Percentiles rank a stretch among this genome's conserved stretches.
phyloP scores from a whole-genome alignment of 2,113 vertebrate species.

The Polypterus bichir region DNA sequence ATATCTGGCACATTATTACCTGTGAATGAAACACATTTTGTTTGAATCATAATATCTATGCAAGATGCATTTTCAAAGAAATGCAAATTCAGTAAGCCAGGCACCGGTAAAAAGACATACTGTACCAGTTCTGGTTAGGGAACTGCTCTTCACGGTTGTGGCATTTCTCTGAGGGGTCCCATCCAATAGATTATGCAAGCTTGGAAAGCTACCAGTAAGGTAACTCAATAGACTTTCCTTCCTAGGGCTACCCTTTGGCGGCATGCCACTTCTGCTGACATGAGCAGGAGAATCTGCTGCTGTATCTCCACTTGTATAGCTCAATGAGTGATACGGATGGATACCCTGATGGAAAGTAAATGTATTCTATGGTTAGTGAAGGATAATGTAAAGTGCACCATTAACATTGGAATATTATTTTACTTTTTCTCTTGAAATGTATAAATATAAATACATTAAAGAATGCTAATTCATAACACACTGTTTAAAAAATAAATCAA shows the following conservation, averaged over 20 bases:
- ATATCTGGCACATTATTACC: slow-evolving; percentile 73
- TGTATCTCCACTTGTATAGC: slow-evolving; percentile 92
- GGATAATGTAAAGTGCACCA: too few species aligned
- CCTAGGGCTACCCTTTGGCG: slow-evolving; percentile 78
- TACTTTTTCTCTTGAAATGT: too few species aligned
- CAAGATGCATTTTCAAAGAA: neutral
- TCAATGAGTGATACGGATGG: slow-evolving; percentile 92
- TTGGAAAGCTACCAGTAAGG: slow-evolving; percentile 89
- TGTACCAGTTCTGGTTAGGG: slow-evolving; percentile 80
- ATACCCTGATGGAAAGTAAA: slow-evolving; percentile 54
- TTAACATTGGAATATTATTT: neutral
- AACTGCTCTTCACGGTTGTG: slow-evolving; percentile 68
- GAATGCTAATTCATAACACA: too few species aligned
- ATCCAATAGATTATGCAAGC: slow-evolving; percentile 88
- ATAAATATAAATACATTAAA: too few species aligned
- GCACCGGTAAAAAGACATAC: neutral
- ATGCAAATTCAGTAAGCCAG: neutral
- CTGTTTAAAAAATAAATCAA: too few species aligned
- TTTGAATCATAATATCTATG: neutral
- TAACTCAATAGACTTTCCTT: slow-evolving; percentile 94
- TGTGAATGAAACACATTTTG: slow-evolving; percentile 21
- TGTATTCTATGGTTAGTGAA: too few species aligned
- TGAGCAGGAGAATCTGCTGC: slow-evolving; percentile 91
- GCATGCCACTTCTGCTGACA: slow-evolving; percentile 55
- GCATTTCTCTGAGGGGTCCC: slow-evolving; percentile 76